phyloP scores from a whole-genome alignment of 1,140 invertebrate species.

The Drosophila azteca region DNA sequence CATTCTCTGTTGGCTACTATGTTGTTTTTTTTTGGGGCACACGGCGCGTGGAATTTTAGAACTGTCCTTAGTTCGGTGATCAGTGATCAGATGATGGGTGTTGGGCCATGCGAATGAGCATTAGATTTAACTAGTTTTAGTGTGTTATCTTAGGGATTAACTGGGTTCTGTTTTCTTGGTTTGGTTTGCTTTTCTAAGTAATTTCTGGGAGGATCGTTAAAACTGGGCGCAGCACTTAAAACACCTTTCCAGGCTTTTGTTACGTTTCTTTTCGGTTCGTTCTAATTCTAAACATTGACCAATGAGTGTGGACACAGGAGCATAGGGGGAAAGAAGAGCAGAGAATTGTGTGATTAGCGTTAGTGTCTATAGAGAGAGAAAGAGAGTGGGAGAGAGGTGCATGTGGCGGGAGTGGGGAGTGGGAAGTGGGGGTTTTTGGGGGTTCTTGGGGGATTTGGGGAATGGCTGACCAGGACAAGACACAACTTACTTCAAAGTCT shows the following conservation, averaged over 20 bases:
- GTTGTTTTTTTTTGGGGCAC: constrained; percentile 23
- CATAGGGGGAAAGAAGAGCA: constrained; percentile 58
- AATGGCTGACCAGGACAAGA: constrained; percentile 33
- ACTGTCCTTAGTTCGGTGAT: constrained; percentile 15
- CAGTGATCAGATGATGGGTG: constrained; percentile 7
- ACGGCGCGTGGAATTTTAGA: constrained; percentile 18
- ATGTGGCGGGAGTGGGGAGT: constrained; percentile 17
- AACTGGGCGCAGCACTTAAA: constrained; percentile 24
- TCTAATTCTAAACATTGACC: constrained; percentile 70
- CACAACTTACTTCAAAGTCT: constrained; percentile 86
- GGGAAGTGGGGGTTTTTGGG: neutral
- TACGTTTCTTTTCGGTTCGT: constrained; percentile 24
- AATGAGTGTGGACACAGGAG: constrained; percentile 36
- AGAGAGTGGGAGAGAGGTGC: constrained; percentile 9
- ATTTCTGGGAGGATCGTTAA: constrained; percentile 2
- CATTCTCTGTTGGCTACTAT: constrained; percentile 40
- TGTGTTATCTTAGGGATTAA: constrained; percentile 28
- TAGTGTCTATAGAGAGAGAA: constrained; percentile 20
- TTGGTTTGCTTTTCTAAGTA: constrained; percentile 20
- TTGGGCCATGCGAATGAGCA: constrained; percentile 11
- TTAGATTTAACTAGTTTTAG: constrained; percentile 6
- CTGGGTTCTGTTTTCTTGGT: constrained; percentile 3
- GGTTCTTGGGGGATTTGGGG: neutral
- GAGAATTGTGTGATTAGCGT: constrained; percentile 64
- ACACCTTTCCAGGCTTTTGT: constrained; percentile 24